Base-by-base conservation (phyloP, 2,888 invertebrate genomes). In the Troides helena region DNA sequence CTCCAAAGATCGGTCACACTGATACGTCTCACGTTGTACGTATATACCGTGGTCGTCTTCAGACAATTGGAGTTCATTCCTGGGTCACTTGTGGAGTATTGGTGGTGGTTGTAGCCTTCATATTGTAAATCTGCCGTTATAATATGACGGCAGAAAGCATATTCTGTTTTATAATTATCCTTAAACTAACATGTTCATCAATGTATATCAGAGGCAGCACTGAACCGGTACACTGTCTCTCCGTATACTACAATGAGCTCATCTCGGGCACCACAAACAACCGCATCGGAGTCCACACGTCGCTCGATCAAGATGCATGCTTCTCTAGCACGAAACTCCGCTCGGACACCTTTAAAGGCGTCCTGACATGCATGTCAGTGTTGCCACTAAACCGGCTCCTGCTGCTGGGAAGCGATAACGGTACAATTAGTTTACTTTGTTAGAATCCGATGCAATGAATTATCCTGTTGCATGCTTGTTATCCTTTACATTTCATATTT, bases 191-290 rank as follows among this genome's bases (percentile, higher is more conserved):
- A 46, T 21, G 21, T 12, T 12, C 14, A 46, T 53, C n/a, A 53
- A 53, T 12, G 46, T 46, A 53, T n/a, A 50, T 21, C 89, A 97
- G 97, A 92, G 98, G 98, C 72, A 96, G 96, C 65, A 96, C 97
- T 1, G 99, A 99, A 84, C 98, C 99, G 0, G 98, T 98, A 2
- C 98, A 98, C 88, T 98, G 98, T 79, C 94, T 98, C 72, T 95
- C 95, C 59, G 94, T 95, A 59, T 96, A 96, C 87, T 95, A 96
- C 82, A 94, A 95, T 77, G 97, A 98, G 85, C 90, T 99, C 71
- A 95, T 99, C 73, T 96, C 97, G 10, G 98, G 97, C 46, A 98
- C 98, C 0, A 98, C 98, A 0, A 98, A 97, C 71, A 99, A 99
- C 85, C 95, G 98, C 50, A 96, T 98, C 76, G 98, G 98, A 21